Base-by-base conservation (phyloP, 2,888 invertebrate genomes). In the Noctua fimbriata region DNA sequence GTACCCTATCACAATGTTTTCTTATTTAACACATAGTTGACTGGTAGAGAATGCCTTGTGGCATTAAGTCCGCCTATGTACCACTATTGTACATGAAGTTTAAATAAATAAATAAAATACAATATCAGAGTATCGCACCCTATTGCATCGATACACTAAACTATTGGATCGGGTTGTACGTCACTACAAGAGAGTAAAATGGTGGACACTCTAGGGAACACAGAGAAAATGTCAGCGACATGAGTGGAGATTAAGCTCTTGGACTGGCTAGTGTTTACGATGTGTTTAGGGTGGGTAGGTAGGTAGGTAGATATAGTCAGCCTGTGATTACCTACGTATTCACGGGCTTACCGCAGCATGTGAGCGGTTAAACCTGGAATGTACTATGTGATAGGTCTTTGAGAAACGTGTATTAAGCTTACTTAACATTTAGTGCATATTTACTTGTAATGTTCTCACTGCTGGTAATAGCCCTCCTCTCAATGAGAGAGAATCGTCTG, bases 161-260 rank as follows among this genome's bases (percentile, higher is more conserved):
- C 10, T 9, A 44, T 28, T 18, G 9, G 44, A 28, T 67, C 0
- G 18, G 18, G 18, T 44, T 18, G 67, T 44, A 1, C 67, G 10
- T 67, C 44, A 67, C 67, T 67, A 67, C 70, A 76, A 73, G 73
- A 76, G 74, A 82, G 24, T 75, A 82, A 87, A 87, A 85, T 84
- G 60, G 75, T 74, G 70, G n/a, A 24, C 49, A 44, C 83, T 86
- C 80, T 66, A 36, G 83, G 74, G 77, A 75, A 83, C 73, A 81
- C 76, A 78, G 76, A 82, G 80, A 86, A 87, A 88, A 87, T 79
- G 84, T 86, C 84, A 88, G 32, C 78, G 63, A 66, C n/a, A 74
- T 78, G 84, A 87, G 80, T 76, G 67, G 47, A 76, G 83, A 87
- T 88, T 86, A 84, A 80, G 76, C 69, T 81, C 78, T 85, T 76